These are phyloP conservation scores for Sebastes steindachneri DNA, from an alignment of 2,797 vertebrate genomes.

Conservation along the genomic window DNA sequence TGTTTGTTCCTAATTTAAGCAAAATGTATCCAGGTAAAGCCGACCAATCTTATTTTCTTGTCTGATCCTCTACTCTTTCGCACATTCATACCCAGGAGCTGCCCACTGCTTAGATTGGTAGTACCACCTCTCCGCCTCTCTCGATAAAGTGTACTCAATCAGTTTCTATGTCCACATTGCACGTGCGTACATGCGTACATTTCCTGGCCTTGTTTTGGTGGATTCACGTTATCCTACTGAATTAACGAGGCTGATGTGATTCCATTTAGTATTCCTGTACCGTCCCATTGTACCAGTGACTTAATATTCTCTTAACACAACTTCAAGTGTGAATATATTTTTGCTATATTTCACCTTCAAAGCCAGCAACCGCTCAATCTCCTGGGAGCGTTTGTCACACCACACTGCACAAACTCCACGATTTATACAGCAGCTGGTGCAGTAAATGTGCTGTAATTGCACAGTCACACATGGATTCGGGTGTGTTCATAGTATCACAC, in stretches of 20 bases:
- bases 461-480: conserved; percentile 69
- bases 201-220: not conserved
- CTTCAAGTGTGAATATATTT: conserved; percentile 57
- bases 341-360: conserved; percentile 62
- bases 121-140: not conserved
- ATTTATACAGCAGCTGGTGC: conserved; percentile 78
- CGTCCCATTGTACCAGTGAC: conserved; percentile 15
- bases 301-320: conserved; percentile 52
- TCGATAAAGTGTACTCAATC: not conserved
- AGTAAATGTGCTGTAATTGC: conserved; percentile 75
- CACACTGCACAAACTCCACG: conserved; percentile 42
- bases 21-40: not conserved
- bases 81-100: not conserved
- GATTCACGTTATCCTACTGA: not conserved
- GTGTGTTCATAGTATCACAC: conserved; percentile 66
- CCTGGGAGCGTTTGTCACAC: conserved; percentile 68
- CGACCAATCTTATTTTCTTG: not conserved
- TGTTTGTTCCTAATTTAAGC: not conserved
- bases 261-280: conserved; percentile 9
- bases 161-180: not conserved
- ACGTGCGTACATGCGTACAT: not conserved
- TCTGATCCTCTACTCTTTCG: not conserved
- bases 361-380: conserved; percentile 55
- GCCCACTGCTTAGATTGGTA: not conserved
- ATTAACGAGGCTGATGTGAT: conserved; percentile 17